Evolutionary conservation across 35 echinoderm and acorn worm genomes (phyloP), one percentile per base, ranked within the genome.

Genomic region (Ophiothrix spiculata): DNA sequence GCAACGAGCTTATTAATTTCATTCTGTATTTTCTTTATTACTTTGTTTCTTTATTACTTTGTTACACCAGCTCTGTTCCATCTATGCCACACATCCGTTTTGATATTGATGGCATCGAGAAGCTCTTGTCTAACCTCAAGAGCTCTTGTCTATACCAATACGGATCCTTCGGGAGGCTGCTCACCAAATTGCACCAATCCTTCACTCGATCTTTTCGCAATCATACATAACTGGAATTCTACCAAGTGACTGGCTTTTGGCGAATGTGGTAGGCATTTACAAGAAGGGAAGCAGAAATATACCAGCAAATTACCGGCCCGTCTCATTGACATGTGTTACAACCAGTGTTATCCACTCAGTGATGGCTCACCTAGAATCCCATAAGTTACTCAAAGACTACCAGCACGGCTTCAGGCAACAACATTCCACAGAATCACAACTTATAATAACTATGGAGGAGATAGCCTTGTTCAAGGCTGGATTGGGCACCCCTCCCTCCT

Each of bases 311-410:
- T 81, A 81, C 25, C 80, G 80, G 29, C 41, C 39, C 28, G 35
- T 81, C 19, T 81, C 38, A 21, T 33, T 81, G n/a, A 63, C 56
- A 15, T 81, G 80, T 81, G 41, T 81, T 28, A 81, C 17, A 23
- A 81, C 80, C 4, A 81, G 45, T 35, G 12, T 81, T 12, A 54
- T 81, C 28, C 80, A 81, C 31, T 81, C 80, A 21, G 45, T 81
- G 16, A 81, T 81, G 80, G 80, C 17, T 6, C 80, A 56, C 39
- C 11, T 81, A 31, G 80, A 81, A 17, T n/a, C 28, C 21, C 8
- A 40, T 38, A 28, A 81, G 1, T n/a, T 81, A 38, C 79, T 81
- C 36, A 35, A 29, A 29, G 32, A 78, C 10, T 78, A 78, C 76
- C 76, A 78, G 15, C 76, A 36, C 0, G 76, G 76, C 23, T 78